phyloP scores from a whole-genome alignment of 1,140 invertebrate species.

The Drosophila nigrodunni region DNA sequence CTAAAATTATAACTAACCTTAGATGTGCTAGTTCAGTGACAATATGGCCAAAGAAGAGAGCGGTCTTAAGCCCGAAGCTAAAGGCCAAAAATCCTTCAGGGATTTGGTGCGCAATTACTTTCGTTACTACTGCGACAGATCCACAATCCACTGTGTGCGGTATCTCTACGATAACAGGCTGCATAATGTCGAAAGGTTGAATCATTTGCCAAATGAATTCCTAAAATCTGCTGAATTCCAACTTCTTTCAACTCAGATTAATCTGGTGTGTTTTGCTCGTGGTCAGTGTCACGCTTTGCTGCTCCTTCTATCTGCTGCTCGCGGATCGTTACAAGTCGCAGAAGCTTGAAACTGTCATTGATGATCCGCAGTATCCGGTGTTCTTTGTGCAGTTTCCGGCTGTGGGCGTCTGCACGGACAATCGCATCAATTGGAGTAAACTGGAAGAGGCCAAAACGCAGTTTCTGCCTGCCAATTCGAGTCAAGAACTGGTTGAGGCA shows the following conservation, averaged over 20 bases:
- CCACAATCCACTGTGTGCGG: constrained; percentile 74
- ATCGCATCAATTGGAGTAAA: constrained; percentile 83
- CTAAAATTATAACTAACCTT: neutral
- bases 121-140: constrained; percentile 70
- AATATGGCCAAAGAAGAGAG: constrained; percentile 54
- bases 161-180: constrained; percentile 71
- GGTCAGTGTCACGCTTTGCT: constrained; percentile 55
- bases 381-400: constrained; percentile 89
- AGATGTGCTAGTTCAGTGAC: neutral
- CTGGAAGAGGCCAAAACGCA: constrained; percentile 61
- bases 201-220: neutral
- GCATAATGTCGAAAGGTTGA: constrained; percentile 71
- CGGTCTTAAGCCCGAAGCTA: neutral
- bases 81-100: constrained; percentile 39
- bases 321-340: constrained; percentile 67
- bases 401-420: constrained; percentile 88
- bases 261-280: constrained; percentile 66
- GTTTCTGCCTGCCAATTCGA: constrained; percentile 65
- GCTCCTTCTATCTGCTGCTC: constrained; percentile 60
- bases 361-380: constrained; percentile 88
- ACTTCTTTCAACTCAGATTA: constrained; percentile 33
- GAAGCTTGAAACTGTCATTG: constrained; percentile 86
- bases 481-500: constrained; percentile 31
- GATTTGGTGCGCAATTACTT: constrained; percentile 61
- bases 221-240: neutral